phyloP scores from a whole-genome alignment of 2,888 invertebrate genomes.

The Melieria picta region DNA sequence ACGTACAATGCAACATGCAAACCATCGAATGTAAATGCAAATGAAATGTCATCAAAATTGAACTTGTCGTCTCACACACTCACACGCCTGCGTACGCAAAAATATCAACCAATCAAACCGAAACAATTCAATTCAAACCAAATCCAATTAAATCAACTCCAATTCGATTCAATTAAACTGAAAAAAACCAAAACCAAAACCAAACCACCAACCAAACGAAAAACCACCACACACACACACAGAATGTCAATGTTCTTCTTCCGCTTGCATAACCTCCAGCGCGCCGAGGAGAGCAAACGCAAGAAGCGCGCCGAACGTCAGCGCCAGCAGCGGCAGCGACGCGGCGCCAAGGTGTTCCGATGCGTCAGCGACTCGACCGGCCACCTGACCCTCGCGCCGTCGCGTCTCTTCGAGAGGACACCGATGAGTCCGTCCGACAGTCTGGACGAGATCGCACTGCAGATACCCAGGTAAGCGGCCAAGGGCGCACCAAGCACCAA shows the following conservation, averaged over 20 bases:
- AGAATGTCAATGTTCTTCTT: constrained; percentile 97
- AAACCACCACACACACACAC: constrained; percentile 44
- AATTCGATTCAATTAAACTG: not conserved
- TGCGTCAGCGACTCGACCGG: constrained; percentile 67
- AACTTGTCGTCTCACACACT: too few relatives aligned
- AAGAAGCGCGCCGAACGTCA: constrained; percentile 70
- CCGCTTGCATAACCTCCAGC: constrained; percentile 89
- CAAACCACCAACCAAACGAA: not conserved
- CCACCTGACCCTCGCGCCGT: constrained; percentile 76
- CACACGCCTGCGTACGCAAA: too few relatives aligned
- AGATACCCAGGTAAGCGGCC: constrained; percentile 84
- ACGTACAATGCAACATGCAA: too few relatives aligned
- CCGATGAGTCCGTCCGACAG: constrained; percentile 88
- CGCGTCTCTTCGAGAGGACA: constrained; percentile 84
- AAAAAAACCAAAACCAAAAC: not conserved
- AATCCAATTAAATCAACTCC: not conserved
- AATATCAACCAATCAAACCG: too few relatives aligned
- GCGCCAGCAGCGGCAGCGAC: constrained; percentile 65
- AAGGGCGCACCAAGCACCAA: not conserved
- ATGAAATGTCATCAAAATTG: too few relatives aligned
- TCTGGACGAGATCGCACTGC: constrained; percentile 89
- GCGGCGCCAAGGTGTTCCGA: constrained; percentile 71
- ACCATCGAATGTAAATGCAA: too few relatives aligned
- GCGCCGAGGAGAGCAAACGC: constrained; percentile 81
- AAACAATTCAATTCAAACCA: not conserved